Conservation (phyloP, 2,113 vertebrate species). For the Dicerorhinus sumatrensis region DNA sequence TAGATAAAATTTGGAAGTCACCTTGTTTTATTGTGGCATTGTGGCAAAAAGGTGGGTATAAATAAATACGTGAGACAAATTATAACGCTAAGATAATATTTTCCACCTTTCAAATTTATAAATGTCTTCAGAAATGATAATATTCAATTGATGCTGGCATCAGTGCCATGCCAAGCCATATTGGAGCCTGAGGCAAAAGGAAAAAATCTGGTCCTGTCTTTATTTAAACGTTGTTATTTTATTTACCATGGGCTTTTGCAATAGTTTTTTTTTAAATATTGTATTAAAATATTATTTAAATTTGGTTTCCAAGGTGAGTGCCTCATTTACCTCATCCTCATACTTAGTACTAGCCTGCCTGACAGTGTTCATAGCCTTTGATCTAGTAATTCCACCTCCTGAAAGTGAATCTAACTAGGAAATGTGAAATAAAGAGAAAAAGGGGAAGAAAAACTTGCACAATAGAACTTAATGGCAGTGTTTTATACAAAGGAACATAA, state of each 20-base stretch:
- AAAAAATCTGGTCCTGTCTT: background rate
- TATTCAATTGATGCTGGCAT: background rate
- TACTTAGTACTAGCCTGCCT: background rate
- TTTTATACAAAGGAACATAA: background rate
- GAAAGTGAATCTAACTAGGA: background rate
- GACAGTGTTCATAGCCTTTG: background rate
- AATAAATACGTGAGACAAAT: background rate
- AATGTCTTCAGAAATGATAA: background rate
- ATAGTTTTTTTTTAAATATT: background rate
- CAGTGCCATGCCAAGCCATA: background rate
- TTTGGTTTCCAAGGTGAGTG: background rate
- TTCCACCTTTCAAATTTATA: background rate
- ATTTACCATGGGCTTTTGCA: background rate
- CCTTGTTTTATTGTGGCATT: background rate
- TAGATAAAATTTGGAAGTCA: background rate
- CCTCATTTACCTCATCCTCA: background rate
- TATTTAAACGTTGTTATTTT: constrained; percentile 27
- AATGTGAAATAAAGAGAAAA: background rate
- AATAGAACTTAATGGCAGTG: background rate
- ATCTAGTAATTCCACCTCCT: background rate
- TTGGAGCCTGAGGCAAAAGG: background rate
- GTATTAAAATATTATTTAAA: background rate
- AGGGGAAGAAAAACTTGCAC: background rate
- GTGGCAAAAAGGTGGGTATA: background rate
- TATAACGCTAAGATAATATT: background rate